These are phyloP conservation scores for Meteorus colon DNA, from an alignment of 2,888 invertebrate species.

Conservation along the genomic window DNA sequence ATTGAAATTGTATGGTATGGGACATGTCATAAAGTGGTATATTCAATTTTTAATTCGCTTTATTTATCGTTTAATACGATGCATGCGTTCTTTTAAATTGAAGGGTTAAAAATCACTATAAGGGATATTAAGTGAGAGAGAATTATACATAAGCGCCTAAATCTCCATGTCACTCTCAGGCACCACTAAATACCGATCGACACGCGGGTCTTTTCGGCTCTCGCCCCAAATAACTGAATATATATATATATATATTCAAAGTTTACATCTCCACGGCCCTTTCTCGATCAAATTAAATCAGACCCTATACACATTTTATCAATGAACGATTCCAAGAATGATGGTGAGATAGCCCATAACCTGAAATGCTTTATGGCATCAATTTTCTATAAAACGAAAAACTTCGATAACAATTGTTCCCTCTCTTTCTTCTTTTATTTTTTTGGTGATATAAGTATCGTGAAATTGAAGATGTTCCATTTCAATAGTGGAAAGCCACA, in stretches of 20 bases:
- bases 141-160: conserved; percentile 41
- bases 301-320: conserved; percentile 62
- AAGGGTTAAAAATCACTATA: conserved; percentile 19
- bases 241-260: conserved; percentile 32
- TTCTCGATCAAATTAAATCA: conserved; percentile 70
- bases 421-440: background rate
- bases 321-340: conserved; percentile 36
- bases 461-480: background rate
- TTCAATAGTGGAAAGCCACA: background rate
- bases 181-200: conserved; percentile 71
- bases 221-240: conserved; percentile 38
- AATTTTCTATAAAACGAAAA: conserved; percentile 37
- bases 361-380: conserved; percentile 45
- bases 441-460: background rate
- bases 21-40: background rate
- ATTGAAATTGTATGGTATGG: background rate
- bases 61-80: conserved; percentile 16
- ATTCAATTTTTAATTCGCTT: background rate
- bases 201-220: conserved; percentile 48
- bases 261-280: conserved; percentile 50
- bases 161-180: conserved; percentile 60
- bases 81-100: conserved; percentile 20
- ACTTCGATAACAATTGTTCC: background rate
- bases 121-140: conserved; percentile 3
- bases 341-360: background rate